Evolutionary conservation across 2,113 vertebrate species (phyloP).

Genomic region (Urocitellus parryii): DNA sequence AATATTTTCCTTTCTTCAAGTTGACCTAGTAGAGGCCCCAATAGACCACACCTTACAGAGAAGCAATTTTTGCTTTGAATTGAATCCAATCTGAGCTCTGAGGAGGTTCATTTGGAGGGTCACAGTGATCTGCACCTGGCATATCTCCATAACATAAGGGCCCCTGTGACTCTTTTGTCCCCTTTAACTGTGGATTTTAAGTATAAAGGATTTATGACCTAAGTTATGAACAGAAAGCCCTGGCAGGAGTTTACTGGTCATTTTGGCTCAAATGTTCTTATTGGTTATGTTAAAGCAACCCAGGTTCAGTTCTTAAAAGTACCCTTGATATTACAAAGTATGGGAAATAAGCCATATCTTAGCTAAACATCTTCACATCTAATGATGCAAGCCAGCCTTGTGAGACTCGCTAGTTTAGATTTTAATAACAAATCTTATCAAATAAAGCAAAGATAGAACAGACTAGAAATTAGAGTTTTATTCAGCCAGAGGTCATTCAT

Average conservation of each 20-base stretch:
- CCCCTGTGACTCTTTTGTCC: not conserved
- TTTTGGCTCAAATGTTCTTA: not conserved
- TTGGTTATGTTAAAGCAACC: not conserved
- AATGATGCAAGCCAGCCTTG: not conserved
- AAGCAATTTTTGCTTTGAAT: not conserved
- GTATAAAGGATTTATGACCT: not conserved
- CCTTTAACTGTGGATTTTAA: not conserved
- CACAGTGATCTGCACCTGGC: fast-evolving
- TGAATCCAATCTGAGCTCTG: not conserved
- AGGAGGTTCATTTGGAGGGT: not conserved
- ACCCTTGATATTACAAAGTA: not conserved
- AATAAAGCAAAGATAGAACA: not conserved
- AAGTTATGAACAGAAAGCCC: not conserved
- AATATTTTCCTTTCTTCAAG: not conserved
- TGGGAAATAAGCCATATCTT: not conserved
- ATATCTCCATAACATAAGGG: not conserved
- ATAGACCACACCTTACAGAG: not conserved
- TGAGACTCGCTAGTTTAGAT: not conserved
- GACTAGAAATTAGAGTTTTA: conserved; percentile 21
- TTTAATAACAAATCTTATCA: conserved; percentile 13
- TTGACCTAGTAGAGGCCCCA: not conserved
- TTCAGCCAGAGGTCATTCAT: not conserved
- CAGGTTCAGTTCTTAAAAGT: not conserved
- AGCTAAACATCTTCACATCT: not conserved
- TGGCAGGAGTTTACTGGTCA: not conserved